Percentiles rank a stretch among this genome's conserved stretches.
phyloP scores from a whole-genome alignment of 2,113 vertebrate species.

The Synodontis membranacea region DNA sequence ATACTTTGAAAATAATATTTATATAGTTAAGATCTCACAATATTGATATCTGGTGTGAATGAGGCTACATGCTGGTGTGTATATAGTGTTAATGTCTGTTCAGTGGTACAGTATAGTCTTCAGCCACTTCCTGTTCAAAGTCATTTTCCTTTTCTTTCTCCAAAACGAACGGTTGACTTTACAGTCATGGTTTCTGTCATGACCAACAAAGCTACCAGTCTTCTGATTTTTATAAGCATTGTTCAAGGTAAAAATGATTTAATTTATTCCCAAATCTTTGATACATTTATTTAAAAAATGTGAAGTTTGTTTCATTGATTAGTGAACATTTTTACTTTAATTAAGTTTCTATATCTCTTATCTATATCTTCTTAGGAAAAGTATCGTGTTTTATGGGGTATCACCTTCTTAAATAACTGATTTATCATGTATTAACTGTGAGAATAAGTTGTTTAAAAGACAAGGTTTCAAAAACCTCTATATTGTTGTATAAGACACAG shows the following conservation, averaged over 20 bases:
- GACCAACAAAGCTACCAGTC: conserved; percentile 33
- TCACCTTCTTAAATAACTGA: too few species aligned
- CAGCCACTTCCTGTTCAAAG: conserved; percentile 46
- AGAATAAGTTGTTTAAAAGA: conserved; percentile 2
- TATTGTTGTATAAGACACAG: not conserved
- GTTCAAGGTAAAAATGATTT: conserved; percentile 63
- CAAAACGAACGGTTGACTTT: not conserved
- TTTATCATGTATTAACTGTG: too few species aligned
- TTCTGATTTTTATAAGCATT: conserved; percentile 57
- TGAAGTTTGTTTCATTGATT: not conserved
- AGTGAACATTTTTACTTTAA: too few species aligned
- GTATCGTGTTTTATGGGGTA: not conserved
- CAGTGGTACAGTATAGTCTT: not conserved
- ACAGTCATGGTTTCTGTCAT: conserved; percentile 57
- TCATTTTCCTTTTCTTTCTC: conserved; percentile 7
- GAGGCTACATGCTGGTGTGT: not conserved
- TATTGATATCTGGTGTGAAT: not conserved
- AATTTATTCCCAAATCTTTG: conserved; percentile 1
- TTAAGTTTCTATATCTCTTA: not conserved
- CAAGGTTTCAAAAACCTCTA: not conserved
- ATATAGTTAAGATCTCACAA: not conserved
- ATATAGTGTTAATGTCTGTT: conserved; percentile 32
- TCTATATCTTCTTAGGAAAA: not conserved
- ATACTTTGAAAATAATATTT: not conserved
- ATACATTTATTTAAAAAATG: not conserved